These are phyloP conservation scores for Drosophila insularis DNA, from an alignment of 1,140 invertebrate species.

Conservation along the genomic window DNA sequence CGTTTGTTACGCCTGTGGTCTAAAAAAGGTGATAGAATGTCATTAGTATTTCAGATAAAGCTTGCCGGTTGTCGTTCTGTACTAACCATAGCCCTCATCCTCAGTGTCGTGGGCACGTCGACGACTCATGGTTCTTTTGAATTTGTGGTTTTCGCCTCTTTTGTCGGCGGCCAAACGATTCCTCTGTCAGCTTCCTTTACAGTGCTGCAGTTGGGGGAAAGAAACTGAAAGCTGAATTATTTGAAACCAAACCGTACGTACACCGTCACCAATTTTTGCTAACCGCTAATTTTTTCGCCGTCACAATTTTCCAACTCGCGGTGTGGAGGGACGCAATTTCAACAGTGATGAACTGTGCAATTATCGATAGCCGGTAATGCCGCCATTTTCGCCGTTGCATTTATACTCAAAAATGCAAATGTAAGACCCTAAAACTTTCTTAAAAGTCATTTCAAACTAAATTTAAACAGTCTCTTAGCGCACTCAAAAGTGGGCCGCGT, in stretches of 20 bases:
- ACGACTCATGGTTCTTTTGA: constrained; percentile 86
- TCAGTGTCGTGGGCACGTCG: constrained; percentile 90
- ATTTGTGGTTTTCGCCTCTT: neutral
- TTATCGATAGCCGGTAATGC: neutral
- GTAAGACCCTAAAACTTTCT: too few relatives aligned
- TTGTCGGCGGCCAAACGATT: neutral
- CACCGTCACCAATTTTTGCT: constrained; percentile 3
- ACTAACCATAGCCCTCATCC: constrained; percentile 88
- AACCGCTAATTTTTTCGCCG: neutral
- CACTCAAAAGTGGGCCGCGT: too few relatives aligned
- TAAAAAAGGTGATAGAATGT: constrained; percentile 78
- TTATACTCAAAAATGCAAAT: neutral
- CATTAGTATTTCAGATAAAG: neutral
- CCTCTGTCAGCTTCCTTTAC: neutral
- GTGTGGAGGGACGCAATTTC: constrained; percentile 1
- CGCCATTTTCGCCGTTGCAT: neutral
- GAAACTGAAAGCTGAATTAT: neutral
- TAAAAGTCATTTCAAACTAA: too few relatives aligned
- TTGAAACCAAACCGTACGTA: neutral
- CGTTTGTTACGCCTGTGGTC: constrained; percentile 90
- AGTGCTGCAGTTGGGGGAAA: neutral
- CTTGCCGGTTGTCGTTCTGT: neutral
- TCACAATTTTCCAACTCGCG: constrained; percentile 1
- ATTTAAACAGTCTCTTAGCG: too few relatives aligned
- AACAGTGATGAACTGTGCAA: neutral